A percentile compares a stretch with the other conserved stretches of the same genome.
Conservation (phyloP, 1,140 invertebrate genomes). For the Hesperophylax magnus region DNA sequence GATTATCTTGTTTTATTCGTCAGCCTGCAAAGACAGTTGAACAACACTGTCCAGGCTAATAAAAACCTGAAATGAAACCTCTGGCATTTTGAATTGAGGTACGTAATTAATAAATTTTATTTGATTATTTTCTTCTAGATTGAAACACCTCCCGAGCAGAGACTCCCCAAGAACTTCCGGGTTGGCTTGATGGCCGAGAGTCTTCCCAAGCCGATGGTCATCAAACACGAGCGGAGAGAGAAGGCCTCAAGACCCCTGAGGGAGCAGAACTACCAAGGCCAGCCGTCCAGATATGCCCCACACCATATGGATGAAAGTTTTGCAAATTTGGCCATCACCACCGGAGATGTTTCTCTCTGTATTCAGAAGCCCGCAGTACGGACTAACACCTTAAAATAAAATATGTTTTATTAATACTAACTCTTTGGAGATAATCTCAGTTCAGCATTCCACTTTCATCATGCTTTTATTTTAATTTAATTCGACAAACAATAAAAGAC, state of each 20-base stretch:
- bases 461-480: no score
- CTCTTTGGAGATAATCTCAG: no score
- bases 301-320: conserved; percentile 61
- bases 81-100: no score
- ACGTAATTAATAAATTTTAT: no score
- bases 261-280: conserved; percentile 12
- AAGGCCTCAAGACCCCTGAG: conserved; percentile 8
- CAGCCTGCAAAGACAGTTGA: no score
- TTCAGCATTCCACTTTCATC: no score
- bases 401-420: neutral
- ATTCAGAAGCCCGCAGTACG: conserved; percentile 43
- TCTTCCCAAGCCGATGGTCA: conserved; percentile 49
- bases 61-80: no score
- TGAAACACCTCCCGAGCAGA: conserved; percentile 23
- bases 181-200: conserved; percentile 44
- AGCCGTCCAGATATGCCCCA: neutral
- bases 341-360: conserved; percentile 63
- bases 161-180: conserved; percentile 45
- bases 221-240: conserved; percentile 46
- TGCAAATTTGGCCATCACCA: conserved; percentile 62
- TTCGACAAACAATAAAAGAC: no score
- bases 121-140: conserved; percentile 35
- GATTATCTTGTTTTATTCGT: no score
- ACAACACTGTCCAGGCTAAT: no score
- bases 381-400: conserved; percentile 50